Conservation (phyloP, 2,888 invertebrate genomes). For the Apamea epomidion region DNA sequence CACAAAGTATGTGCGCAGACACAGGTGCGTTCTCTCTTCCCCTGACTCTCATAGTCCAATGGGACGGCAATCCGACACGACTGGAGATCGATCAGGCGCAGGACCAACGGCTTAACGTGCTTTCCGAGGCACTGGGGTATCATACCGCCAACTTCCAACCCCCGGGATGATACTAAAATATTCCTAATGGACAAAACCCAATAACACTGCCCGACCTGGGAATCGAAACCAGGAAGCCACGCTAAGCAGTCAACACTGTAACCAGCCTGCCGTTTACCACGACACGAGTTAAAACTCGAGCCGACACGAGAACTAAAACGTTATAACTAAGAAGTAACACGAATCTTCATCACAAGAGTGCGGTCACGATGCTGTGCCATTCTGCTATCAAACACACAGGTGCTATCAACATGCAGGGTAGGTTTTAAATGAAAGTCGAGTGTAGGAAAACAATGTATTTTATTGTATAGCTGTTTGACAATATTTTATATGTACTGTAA, state of each 20-base stretch:
- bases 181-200: too few relatives aligned
- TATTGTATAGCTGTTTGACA: conserved; percentile 63
- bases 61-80: background rate
- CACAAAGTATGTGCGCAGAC: background rate
- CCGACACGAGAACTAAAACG: background rate
- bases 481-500: conserved; percentile 41
- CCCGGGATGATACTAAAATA: background rate
- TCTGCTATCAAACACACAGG: conserved; percentile 50
- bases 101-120: background rate
- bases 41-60: background rate
- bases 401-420: conserved; percentile 53
- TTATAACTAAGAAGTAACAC: conserved; percentile 45
- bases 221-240: too few relatives aligned
- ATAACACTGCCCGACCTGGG: too few relatives aligned
- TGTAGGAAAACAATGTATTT: conserved; percentile 60
- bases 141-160: background rate
- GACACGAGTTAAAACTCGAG: background rate
- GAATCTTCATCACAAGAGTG: conserved; percentile 40
- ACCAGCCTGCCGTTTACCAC: background rate
- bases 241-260: background rate
- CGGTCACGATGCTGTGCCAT: conserved; percentile 52
- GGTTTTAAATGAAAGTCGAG: conserved; percentile 66
- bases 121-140: background rate
- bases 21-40: background rate
- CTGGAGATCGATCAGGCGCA: background rate